Percentiles rank a stretch among this genome's conserved stretches.
These are phyloP conservation scores for Chironomus tentans DNA, from an alignment of 2,888 invertebrate species.

Conservation along the genomic window DNA sequence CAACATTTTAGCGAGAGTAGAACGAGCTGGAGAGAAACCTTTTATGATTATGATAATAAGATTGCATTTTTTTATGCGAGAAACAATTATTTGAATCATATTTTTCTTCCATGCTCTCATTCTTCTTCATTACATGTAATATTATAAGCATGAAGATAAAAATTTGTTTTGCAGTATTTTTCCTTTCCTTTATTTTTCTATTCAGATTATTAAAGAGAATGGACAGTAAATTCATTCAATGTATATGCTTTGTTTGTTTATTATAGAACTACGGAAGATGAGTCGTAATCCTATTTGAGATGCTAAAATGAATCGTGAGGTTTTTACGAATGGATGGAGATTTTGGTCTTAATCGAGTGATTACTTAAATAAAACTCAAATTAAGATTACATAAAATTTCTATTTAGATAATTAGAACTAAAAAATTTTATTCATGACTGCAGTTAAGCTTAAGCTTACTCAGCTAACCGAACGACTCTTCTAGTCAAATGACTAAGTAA, in stretches of 20 bases:
- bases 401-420: too few relatives aligned
- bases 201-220: neutral
- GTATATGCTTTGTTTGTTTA: neutral
- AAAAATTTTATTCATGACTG: too few relatives aligned
- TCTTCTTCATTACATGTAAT: neutral
- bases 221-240: neutral
- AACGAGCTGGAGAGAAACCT: slow-evolving; percentile 3
- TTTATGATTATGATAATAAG: slow-evolving; percentile 23
- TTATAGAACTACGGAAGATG: neutral
- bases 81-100: slow-evolving; percentile 17
- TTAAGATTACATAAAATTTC: too few relatives aligned
- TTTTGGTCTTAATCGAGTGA: too few relatives aligned
- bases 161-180: neutral
- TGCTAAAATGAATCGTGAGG: neutral
- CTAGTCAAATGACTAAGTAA: too few relatives aligned
- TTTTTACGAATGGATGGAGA: too few relatives aligned
- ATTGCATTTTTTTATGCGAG: slow-evolving; percentile 18
- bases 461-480: too few relatives aligned
- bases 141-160: neutral
- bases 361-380: too few relatives aligned
- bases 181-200: neutral
- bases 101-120: neutral
- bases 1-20: neutral
- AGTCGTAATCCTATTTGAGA: neutral
- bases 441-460: too few relatives aligned